A percentile compares a stretch with the other conserved stretches of the same genome.
These are phyloP conservation scores for Galagoides demidoff DNA, from an alignment of 2,797 vertebrate species.

Conservation along the genomic window DNA sequence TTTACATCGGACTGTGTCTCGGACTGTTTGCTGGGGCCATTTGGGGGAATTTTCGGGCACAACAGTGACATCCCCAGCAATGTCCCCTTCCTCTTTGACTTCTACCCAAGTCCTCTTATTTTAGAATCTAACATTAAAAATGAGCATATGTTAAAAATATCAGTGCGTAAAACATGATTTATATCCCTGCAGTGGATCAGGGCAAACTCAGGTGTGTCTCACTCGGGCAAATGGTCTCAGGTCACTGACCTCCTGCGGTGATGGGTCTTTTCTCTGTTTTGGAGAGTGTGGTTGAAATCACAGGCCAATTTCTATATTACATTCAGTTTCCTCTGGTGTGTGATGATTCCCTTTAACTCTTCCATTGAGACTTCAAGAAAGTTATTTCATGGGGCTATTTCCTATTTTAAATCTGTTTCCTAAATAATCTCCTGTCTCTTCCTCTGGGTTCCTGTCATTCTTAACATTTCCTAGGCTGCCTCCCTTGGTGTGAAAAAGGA, in stretches of 20 bases:
- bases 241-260: neutral
- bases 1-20: too few relatives aligned
- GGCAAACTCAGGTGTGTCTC: rapidly evolving
- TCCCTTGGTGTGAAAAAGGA: neutral
- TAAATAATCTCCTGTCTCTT: neutral
- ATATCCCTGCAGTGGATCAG: neutral
- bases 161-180: rapidly evolving
- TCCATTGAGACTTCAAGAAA: neutral
- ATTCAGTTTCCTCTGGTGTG: neutral
- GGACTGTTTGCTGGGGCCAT: too few relatives aligned
- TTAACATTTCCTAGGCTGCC: neutral
- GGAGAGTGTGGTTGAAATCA: neutral
- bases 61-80: rapidly evolving
- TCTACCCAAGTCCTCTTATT: neutral
- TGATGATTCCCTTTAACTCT: neutral
- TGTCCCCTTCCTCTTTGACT: neutral
- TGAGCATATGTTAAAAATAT: neutral
- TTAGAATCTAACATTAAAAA: neutral
- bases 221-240: neutral
- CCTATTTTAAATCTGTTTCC: neutral
- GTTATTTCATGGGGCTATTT: neutral
- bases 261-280: neutral
- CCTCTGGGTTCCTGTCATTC: neutral
- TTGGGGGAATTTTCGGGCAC: too few relatives aligned
- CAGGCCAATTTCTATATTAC: too few relatives aligned